These are phyloP conservation scores for Gibbula magus DNA, from an alignment of 2,888 invertebrate species.

Conservation along the genomic window DNA sequence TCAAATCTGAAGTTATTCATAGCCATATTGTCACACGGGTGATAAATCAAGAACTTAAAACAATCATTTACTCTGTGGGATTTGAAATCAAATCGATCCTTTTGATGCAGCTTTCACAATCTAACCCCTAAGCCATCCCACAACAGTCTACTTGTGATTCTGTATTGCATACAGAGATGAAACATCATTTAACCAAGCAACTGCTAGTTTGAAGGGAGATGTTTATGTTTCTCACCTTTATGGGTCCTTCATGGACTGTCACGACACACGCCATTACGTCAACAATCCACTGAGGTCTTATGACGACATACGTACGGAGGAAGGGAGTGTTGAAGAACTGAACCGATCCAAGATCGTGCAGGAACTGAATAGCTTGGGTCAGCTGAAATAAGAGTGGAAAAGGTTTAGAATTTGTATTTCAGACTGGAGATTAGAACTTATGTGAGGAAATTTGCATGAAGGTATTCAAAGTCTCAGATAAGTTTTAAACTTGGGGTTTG, in stretches of 20 bases:
- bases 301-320: constrained; percentile 68
- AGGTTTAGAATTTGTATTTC: background rate
- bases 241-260: constrained; percentile 70
- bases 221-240: constrained; percentile 53
- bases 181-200: no score
- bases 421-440: background rate
- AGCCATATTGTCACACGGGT: no score
- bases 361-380: constrained; percentile 68
- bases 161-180: no score
- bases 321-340: constrained; percentile 73
- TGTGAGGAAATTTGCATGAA: background rate
- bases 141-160: no score
- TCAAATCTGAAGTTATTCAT: no score
- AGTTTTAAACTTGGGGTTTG: background rate
- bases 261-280: constrained; percentile 75
- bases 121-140: no score
- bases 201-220: no score
- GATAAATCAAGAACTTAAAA: no score
- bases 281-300: constrained; percentile 74
- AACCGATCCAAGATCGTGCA: constrained; percentile 73
- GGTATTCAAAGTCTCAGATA: background rate
- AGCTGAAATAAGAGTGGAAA: constrained; percentile 50
- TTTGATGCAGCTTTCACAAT: no score
- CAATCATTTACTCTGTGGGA: no score
- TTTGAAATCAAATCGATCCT: no score